A percentile compares a stretch with the other conserved stretches of the same genome.
These are phyloP conservation scores for Drosophila novamexicana DNA, from an alignment of 1,140 invertebrate genomes.

Conservation along the genomic window DNA sequence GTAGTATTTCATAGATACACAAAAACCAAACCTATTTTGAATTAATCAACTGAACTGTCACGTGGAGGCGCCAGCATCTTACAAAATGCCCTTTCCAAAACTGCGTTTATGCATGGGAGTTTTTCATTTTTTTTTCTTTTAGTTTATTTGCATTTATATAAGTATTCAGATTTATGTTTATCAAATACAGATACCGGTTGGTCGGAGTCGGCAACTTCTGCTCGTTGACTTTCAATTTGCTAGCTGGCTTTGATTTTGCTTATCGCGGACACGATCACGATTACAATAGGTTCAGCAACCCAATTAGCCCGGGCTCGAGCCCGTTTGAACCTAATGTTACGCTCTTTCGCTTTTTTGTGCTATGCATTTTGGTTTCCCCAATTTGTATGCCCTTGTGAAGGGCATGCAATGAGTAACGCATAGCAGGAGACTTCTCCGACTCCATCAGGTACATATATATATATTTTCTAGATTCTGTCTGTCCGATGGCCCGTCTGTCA, in stretches of 20 bases:
- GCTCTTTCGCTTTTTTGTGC: constrained; percentile 37
- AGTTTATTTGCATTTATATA: constrained; percentile 15
- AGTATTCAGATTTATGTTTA: constrained; percentile 20
- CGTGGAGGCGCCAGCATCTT: constrained; percentile 37
- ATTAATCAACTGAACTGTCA: constrained; percentile 53
- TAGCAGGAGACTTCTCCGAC: no score
- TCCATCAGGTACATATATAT: no score
- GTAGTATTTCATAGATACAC: constrained; percentile 47
- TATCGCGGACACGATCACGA: constrained; percentile 61
- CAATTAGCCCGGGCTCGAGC: constrained; percentile 55
- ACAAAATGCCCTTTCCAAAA: constrained; percentile 51
- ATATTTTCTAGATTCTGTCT: no score
- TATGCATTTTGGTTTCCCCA: constrained; percentile 54
- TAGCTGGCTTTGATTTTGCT: constrained; percentile 46
- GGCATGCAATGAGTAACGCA: no score
- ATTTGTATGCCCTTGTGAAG: no score
- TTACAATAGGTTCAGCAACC: constrained; percentile 37
- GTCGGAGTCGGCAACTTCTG: constrained; percentile 26
- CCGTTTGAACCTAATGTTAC: not conserved
- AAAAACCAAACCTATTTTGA: constrained; percentile 27
- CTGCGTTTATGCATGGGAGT: not conserved
- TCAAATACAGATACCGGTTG: constrained; percentile 41
- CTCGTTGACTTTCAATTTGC: constrained; percentile 39
- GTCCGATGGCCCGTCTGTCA: no score
- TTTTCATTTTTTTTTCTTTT: not conserved